Base-by-base conservation (phyloP, 2,797 vertebrate genomes). In the Neoniphon sammara region DNA sequence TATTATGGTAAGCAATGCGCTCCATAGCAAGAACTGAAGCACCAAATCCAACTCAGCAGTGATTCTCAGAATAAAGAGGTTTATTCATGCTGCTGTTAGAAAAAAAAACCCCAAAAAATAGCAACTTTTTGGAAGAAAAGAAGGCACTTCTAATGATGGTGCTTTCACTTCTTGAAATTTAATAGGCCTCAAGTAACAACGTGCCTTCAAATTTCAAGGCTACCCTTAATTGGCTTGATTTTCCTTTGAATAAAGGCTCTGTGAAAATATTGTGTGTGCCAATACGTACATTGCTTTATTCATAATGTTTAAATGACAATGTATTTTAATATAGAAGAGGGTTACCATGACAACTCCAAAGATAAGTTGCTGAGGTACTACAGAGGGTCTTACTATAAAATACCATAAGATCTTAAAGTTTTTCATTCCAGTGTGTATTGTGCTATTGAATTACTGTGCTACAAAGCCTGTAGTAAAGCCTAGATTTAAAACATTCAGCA, bases 341-440 rank as follows among this genome's bases (percentile, higher is more conserved):
- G 68, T 78, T 75, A 23, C 68, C 57, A 30, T 70, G 64, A 65
- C 57, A 78, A 73, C 64, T 61, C 44, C 50, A 52, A 4, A 21
- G 60, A 62, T 14, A 47, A 60, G 31, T 23, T 27, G 52, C 56
- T 56, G 18, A 34, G n/a, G 46, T 44, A 17, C 21, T 8, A 17
- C 2, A 36, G 21, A 17, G 14, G 20, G 27, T 55, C 30, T 14
- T 49, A 49, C 15, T n/a, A 20, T 21, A 11, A 52, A 52, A 21
- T 52, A 15, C 20, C 49, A 9, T 20, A 3, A 11, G 20, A 2
- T 9, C 3, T 4, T 50, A 1, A 18, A 5, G 18, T 3, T 50
- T 50, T 50, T 50, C 18, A 50, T 20, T n/a, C 18, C 18, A 7
- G 18, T n/a, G 7, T 50, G 47, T 20, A 50, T n/a, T 20, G 18